A percentile compares a stretch with the other conserved stretches of the same genome.
Evolutionary conservation across 2,113 vertebrate species (phyloP).

Genomic region (Circaetus cinerascens): DNA sequence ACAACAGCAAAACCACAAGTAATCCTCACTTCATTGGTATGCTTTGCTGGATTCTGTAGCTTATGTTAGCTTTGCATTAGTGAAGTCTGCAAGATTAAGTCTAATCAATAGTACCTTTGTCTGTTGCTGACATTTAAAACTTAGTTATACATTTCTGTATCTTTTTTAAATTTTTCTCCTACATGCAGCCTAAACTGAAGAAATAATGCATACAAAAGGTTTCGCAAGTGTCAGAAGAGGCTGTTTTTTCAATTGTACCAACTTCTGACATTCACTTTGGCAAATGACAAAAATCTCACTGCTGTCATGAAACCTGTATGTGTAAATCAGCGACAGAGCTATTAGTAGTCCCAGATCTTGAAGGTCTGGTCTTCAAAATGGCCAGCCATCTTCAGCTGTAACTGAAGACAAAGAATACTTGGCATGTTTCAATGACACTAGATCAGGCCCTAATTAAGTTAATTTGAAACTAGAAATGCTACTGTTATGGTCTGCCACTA

Average conservation of each 20-base stretch:
- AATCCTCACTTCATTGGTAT: not conserved
- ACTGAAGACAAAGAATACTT: not conserved
- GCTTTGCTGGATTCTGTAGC: not conserved
- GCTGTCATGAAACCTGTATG: not conserved
- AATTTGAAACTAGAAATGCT: not conserved
- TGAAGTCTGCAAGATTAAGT: not conserved
- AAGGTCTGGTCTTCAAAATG: not conserved
- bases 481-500: not conserved
- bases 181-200: not conserved
- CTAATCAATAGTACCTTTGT: not conserved
- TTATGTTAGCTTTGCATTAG: not conserved
- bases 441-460: not conserved
- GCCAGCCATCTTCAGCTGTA: not conserved
- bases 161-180: not conserved
- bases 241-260: not conserved
- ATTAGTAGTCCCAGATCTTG: not conserved
- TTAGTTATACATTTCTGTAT: not conserved
- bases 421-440: not conserved
- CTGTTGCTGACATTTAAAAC: not conserved
- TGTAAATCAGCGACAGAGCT: not conserved
- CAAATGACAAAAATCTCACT: not conserved
- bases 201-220: not conserved
- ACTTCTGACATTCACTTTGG: not conserved
- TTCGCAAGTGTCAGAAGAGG: not conserved
- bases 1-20: not conserved